phyloP scores from a whole-genome alignment of 2,888 invertebrate genomes.

The Mactromeris polynyma region DNA sequence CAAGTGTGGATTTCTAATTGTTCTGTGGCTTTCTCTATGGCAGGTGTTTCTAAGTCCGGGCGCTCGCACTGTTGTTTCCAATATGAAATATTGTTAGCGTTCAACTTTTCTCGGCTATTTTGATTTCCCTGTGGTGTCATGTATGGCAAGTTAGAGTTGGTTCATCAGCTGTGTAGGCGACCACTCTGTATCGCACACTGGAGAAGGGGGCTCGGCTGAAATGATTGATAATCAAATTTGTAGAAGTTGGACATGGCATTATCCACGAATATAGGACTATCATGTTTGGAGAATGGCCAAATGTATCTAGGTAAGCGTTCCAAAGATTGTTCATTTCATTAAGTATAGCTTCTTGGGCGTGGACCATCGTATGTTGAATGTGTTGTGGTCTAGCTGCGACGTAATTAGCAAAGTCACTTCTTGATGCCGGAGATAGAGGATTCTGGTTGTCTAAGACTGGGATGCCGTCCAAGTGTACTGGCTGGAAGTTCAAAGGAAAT shows the following conservation, averaged over 20 bases:
- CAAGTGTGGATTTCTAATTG: background rate
- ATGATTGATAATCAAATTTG: background rate
- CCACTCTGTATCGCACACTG: background rate
- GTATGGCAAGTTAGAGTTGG: background rate
- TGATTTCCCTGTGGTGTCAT: background rate
- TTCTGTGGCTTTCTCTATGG: background rate
- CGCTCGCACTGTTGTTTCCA: background rate
- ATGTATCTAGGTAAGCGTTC: background rate
- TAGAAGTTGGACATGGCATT: background rate
- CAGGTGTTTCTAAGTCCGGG: background rate
- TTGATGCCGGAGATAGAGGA: background rate
- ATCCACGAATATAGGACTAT: background rate
- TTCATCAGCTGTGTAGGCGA: background rate
- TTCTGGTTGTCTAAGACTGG: background rate
- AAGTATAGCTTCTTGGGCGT: background rate
- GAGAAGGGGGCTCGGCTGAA: constrained; percentile 1
- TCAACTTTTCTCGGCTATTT: background rate
- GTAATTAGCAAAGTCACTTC: background rate
- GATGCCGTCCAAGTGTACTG: background rate
- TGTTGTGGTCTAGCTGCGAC: background rate
- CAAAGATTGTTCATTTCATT: background rate
- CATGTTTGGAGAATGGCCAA: background rate
- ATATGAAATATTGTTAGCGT: background rate
- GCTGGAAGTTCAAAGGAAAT: background rate
- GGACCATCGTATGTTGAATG: background rate